Percentiles rank a stretch among this genome's conserved stretches.
Evolutionary conservation across 2,113 vertebrate species (phyloP).

Genomic region (Plectropomus leopardus): DNA sequence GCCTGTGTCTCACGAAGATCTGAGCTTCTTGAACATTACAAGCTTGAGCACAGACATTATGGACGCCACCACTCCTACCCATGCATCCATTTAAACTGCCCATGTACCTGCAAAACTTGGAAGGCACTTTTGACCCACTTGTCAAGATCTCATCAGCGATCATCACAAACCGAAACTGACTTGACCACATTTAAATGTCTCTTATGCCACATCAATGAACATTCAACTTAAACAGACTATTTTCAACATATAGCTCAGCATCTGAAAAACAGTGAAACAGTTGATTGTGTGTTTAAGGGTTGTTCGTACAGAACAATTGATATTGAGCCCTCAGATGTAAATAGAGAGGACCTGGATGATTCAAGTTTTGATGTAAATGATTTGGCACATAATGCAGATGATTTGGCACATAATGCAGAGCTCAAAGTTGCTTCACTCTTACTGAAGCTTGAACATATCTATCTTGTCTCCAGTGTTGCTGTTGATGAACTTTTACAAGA

Average conservation of each 20-base stretch:
- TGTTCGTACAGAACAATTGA: conserved; percentile 4
- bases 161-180: not conserved
- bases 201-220: not conserved
- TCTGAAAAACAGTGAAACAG: not conserved
- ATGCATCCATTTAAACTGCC: not conserved
- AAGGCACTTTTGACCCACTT: not conserved
- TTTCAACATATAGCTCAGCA: not conserved
- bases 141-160: not conserved
- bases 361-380: not conserved
- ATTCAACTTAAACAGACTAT: not conserved
- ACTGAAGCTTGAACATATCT: not conserved
- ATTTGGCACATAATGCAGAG: not conserved
- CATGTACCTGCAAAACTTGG: not conserved
- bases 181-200: conserved; percentile 1
- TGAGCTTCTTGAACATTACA: not conserved
- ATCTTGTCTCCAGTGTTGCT: not conserved
- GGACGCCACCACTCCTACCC: not conserved
- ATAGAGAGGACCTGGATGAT: not conserved
- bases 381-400: not conserved
- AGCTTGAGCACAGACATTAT: not conserved
- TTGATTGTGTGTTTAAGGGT: not conserved
- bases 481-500: not conserved
- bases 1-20: not conserved
- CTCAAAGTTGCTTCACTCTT: not conserved
- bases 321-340: not conserved